These are phyloP conservation scores for Labia minor DNA, from an alignment of 2,888 invertebrate species.

Conservation along the genomic window DNA sequence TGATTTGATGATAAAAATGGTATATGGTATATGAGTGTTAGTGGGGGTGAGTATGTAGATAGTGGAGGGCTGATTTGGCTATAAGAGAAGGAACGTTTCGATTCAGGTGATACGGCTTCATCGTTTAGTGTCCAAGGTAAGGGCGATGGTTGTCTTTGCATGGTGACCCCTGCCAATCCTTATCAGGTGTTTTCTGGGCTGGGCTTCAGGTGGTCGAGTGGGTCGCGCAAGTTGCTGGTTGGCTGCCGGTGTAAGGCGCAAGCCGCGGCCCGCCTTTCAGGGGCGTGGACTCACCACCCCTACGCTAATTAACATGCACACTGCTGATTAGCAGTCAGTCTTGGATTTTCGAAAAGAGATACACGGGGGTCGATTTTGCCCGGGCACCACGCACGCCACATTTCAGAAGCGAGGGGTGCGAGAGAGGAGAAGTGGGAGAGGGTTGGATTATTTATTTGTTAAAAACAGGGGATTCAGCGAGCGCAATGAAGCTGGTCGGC, in stretches of 20 bases:
- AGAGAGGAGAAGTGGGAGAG: too few species aligned
- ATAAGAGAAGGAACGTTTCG: too few species aligned
- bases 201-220: not conserved
- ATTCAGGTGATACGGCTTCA: too few species aligned
- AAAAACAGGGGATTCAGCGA: not conserved
- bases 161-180: not conserved
- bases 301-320: not conserved
- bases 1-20: too few species aligned
- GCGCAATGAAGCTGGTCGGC: conserved; percentile 8
- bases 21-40: too few species aligned
- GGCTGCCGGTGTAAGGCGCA: not conserved
- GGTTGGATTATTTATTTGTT: not conserved
- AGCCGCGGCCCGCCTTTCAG: not conserved
- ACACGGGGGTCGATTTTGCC: not conserved
- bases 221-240: not conserved
- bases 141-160: not conserved
- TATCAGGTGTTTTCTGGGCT: not conserved
- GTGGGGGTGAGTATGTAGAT: too few species aligned
- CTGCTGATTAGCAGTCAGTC: not conserved
- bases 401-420: not conserved
- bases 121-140: too few species aligned
- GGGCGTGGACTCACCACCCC: not conserved
- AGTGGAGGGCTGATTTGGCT: too few species aligned
- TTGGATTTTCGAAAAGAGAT: not conserved
- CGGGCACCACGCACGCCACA: not conserved